Conservation (phyloP, 1,140 invertebrate species). For the Drosophila pseudoananassae region DNA sequence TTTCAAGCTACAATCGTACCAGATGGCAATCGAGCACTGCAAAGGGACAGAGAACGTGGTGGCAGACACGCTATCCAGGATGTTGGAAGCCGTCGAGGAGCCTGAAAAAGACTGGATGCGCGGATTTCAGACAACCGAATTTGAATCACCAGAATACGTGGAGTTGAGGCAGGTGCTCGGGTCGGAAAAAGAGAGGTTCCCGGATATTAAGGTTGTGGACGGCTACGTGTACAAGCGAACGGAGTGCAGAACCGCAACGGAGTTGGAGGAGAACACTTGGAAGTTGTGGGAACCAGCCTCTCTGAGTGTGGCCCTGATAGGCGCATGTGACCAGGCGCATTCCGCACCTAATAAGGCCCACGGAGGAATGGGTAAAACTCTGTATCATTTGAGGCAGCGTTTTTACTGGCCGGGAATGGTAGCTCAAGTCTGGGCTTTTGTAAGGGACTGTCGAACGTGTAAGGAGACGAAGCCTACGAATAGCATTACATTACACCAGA, state of each 20-base stretch:
- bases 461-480: background rate
- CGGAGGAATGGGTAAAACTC: too few species aligned
- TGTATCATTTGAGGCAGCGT: too few species aligned
- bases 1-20: background rate
- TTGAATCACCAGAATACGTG: background rate
- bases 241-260: background rate
- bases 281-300: too few species aligned
- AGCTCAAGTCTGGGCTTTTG: background rate
- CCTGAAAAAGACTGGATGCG: background rate
- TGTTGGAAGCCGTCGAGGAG: background rate
- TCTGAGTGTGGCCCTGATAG: too few species aligned
- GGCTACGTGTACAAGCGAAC: background rate
- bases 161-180: background rate
- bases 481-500: conserved; percentile 17
- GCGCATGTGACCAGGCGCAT: too few species aligned
- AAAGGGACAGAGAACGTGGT: conserved; percentile 9
- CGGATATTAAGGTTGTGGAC: conserved; percentile 6
- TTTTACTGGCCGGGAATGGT: conserved; percentile 7
- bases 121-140: conserved; percentile 5
- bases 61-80: background rate
- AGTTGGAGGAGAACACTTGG: background rate
- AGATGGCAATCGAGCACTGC: background rate
- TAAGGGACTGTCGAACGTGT: too few species aligned
- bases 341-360: too few species aligned
- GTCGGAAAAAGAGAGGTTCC: background rate